Percentiles rank a stretch among this genome's conserved stretches.
These are phyloP conservation scores for Crambe crambe DNA, from an alignment of 37 sponge, comb jelly and placozoan species.

Conservation along the genomic window DNA sequence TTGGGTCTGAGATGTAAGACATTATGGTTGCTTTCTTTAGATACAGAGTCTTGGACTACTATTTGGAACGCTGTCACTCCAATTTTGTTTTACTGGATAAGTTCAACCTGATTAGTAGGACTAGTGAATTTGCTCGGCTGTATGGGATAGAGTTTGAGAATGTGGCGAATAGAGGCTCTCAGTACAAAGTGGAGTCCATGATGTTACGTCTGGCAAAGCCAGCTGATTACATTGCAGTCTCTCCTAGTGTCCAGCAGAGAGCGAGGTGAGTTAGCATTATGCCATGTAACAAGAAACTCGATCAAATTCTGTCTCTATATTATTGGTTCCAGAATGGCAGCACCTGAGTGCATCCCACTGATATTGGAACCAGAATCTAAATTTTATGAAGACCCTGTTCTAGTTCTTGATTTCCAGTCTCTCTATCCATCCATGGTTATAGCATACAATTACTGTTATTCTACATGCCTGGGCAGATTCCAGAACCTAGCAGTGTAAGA, in stretches of 20 bases:
- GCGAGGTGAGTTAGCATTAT: constrained; percentile 56
- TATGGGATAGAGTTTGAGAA: constrained; percentile 96
- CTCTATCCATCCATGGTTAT: constrained; percentile 98
- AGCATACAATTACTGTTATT: constrained; percentile 97
- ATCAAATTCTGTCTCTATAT: neutral
- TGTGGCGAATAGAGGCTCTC: constrained; percentile 89
- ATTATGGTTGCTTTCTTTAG: too few relatives aligned
- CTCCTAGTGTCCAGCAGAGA: constrained; percentile 92
- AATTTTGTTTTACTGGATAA: constrained; percentile 78
- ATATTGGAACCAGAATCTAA: constrained; percentile 95
- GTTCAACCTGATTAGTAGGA: constrained; percentile 88
- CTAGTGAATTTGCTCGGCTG: constrained; percentile 95
- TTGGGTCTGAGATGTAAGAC: too few relatives aligned
- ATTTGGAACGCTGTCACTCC: constrained; percentile 65
- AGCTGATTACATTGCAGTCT: constrained; percentile 82
- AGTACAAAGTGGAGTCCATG: constrained; percentile 99
- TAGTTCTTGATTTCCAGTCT: constrained; percentile 98
- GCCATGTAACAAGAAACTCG: neutral
- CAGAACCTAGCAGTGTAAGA: constrained; percentile 55
- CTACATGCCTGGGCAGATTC: constrained; percentile 93
- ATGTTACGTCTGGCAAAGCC: constrained; percentile 90
- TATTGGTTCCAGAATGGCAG: constrained; percentile 75
- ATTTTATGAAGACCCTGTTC: constrained; percentile 94
- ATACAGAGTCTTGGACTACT: constrained; percentile 78
- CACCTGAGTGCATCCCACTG: constrained; percentile 88